These are phyloP conservation scores for Phainopepla nitens DNA, from an alignment of 2,113 vertebrate species.

Conservation along the genomic window DNA sequence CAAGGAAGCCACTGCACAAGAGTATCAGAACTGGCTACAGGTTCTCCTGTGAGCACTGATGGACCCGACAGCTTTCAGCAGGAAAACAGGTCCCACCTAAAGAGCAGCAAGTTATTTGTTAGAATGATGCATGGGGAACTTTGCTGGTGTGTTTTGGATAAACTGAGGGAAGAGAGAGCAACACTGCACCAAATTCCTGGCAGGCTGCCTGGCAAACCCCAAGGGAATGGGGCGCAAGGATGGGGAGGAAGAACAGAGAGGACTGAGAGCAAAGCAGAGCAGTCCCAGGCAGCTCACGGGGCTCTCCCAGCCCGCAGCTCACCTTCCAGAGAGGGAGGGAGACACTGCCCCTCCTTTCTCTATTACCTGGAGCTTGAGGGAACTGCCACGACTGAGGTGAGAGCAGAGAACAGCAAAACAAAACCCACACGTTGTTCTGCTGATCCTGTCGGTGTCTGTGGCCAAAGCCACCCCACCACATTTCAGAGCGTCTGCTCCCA, in stretches of 20 bases:
- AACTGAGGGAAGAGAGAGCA: background rate
- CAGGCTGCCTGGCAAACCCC: background rate
- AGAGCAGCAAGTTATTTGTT: background rate
- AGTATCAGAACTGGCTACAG: background rate
- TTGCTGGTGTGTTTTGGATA: background rate
- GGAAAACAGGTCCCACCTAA: background rate
- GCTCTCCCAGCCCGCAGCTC: background rate
- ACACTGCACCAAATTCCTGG: background rate
- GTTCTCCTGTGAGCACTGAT: fast-evolving
- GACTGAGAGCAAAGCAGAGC: background rate
- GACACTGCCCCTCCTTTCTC: background rate
- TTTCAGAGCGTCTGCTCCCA: too few relatives aligned
- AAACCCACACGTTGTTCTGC: background rate
- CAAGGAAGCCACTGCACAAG: background rate
- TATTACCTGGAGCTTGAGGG: fast-evolving
- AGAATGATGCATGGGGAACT: fast-evolving
- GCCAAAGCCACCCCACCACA: background rate
- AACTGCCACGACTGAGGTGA: background rate
- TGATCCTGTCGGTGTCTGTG: fast-evolving
- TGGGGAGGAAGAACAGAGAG: background rate
- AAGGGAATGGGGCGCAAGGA: too few relatives aligned
- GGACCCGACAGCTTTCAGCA: background rate
- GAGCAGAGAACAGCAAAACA: background rate
- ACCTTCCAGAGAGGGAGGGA: background rate
- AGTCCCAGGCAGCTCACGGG: background rate